Base-by-base conservation (phyloP, 2,113 vertebrate species). In the Salvelinus sp. region DNA sequence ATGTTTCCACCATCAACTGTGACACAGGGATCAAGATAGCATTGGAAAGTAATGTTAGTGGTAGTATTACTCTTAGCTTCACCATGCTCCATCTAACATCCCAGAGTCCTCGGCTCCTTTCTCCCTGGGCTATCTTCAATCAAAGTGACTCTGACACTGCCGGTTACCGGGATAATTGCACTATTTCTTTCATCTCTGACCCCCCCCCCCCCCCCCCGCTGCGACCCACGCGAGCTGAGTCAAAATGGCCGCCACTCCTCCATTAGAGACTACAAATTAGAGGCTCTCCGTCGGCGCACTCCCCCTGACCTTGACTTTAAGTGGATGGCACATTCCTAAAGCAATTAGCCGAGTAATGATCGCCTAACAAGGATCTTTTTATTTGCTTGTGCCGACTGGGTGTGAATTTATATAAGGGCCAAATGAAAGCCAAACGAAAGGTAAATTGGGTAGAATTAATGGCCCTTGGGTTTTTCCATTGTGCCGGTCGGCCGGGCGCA, bases 371-470 rank as follows among this genome's bases (percentile, higher is more conserved):
- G 93, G 88, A 90, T 91, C 86, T 9, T 88, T 93, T 93, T 90
- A 91, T 93, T 93, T 92, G 90, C 90, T 90, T 87, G 91, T 70
- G 75, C 88, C 83, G 87, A 89, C 90, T 91, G 89, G 87, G 86
- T 91, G 89, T 88, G 38, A 44, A 44, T 44, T 44, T 44, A 89
- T 91, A 87, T 88, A 90, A 87, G 85, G 89, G 88, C 88, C 88
- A 91, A 92, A 91, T 93, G 91, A 92, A 93, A 91, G 86, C 90
- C 86, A 91, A 90, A 92, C 86, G 77, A 44, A 44, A 44, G 38
- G 92, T 93, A 94, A 91, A 93, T 93, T 92, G 90, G 89, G 85
- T 85, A 87, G 90, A 94, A 93, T 93, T 92, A 94, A 93, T 92
- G 90, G 79, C 86, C 90, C 91, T 86, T 89, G 86, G 88, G 87